Conservation (phyloP, 2,888 invertebrate species). For the Meloe dianella region DNA sequence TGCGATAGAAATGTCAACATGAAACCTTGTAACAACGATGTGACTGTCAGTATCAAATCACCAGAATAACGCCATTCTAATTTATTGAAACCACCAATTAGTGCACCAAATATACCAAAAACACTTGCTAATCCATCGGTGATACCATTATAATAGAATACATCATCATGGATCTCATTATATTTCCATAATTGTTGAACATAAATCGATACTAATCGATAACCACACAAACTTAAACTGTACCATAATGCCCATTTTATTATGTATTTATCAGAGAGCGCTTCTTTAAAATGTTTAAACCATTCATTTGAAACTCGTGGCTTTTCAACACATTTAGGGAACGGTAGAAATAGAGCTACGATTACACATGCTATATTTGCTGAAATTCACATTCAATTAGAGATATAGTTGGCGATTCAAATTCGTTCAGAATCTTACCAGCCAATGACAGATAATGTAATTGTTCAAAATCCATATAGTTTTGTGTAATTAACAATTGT, state of each 20-base stretch:
- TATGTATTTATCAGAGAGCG: neutral
- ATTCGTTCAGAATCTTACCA: too few relatives aligned
- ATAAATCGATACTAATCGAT: neutral
- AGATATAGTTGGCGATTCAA: too few relatives aligned
- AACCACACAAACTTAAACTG: neutral
- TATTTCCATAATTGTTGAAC: slow-evolving; percentile 15
- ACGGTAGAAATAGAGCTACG: neutral
- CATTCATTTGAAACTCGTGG: neutral
- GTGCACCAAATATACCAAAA: slow-evolving; percentile 11
- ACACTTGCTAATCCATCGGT: slow-evolving; percentile 16
- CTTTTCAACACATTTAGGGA: slow-evolving; percentile 7
- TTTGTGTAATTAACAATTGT: neutral
- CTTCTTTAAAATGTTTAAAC: neutral
- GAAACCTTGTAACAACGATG: slow-evolving; percentile 21
- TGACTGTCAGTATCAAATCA: slow-evolving; percentile 21
- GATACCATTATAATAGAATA: slow-evolving; percentile 11
- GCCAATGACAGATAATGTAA: neutral
- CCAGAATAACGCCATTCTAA: slow-evolving; percentile 24
- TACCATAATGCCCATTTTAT: slow-evolving; percentile 1
- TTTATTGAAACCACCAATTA: slow-evolving; percentile 15
- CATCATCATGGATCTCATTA: slow-evolving; percentile 1
- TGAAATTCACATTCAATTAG: neutral
- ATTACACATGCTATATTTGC: neutral
- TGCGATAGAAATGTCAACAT: slow-evolving; percentile 23
- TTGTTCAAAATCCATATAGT: neutral